Evolutionary conservation across 2,888 invertebrate species (phyloP).

Genomic region (Lepidonotus clava): DNA sequence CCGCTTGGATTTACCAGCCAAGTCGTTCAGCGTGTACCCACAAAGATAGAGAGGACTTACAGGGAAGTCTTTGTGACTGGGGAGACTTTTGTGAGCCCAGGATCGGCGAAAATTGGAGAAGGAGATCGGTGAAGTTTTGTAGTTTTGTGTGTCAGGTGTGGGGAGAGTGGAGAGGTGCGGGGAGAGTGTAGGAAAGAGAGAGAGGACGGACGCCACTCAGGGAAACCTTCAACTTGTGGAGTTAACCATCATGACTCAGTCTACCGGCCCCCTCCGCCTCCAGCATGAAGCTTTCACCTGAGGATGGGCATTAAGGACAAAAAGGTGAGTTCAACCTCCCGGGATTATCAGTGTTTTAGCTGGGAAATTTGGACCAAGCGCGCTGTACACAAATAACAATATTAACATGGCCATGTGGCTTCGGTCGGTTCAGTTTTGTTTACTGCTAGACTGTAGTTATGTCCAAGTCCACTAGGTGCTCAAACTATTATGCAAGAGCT

Average conservation of each 20-base stretch:
- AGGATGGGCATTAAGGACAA: slow-evolving; percentile 46
- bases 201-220: background rate
- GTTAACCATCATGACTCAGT: background rate
- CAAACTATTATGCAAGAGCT: too few species aligned
- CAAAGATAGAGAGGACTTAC: too few species aligned
- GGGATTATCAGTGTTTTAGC: too few species aligned
- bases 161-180: background rate
- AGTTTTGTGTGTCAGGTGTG: background rate
- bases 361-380: too few species aligned
- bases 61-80: too few species aligned
- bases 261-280: background rate
- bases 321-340: slow-evolving; percentile 50
- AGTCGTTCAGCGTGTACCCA: background rate
- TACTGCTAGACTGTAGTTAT: too few species aligned
- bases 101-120: background rate
- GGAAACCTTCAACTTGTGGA: background rate
- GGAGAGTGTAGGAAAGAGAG: slow-evolving; percentile 5
- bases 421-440: too few species aligned
- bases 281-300: background rate
- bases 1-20: background rate
- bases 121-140: background rate
- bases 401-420: too few species aligned
- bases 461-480: too few species aligned
- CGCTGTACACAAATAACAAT: too few species aligned
- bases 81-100: too few species aligned